Percentiles rank a stretch among this genome's conserved stretches.
Conservation (phyloP, 2,888 invertebrate species). For the Drosophila robusta region DNA sequence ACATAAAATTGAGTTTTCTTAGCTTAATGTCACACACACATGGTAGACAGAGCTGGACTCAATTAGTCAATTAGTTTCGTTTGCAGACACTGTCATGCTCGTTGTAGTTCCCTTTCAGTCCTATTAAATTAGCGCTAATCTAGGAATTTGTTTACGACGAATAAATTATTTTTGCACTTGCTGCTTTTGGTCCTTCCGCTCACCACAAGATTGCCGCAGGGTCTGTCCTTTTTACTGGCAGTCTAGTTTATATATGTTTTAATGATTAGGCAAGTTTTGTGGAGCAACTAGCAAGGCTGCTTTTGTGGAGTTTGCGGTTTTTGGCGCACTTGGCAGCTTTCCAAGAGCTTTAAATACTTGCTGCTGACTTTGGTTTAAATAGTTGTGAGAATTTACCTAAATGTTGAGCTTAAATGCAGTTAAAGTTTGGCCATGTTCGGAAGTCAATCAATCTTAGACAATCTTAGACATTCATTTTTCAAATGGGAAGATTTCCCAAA, state of each 20-base stretch:
- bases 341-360: constrained; percentile 31
- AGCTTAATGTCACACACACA: neutral
- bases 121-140: constrained; percentile 60
- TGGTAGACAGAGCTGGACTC: neutral
- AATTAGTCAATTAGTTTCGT: constrained; percentile 29
- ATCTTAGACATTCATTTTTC: too few species aligned
- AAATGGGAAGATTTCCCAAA: too few species aligned
- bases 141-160: constrained; percentile 61
- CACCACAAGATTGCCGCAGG: constrained; percentile 6
- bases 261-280: constrained; percentile 4
- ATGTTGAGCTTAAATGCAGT: too few species aligned
- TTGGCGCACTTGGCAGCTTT: constrained; percentile 26
- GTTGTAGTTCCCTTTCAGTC: constrained; percentile 9
- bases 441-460: too few species aligned
- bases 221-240: constrained; percentile 8
- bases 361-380: constrained; percentile 12
- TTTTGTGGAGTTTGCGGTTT: constrained; percentile 16
- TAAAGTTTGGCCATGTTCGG: too few species aligned
- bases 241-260: constrained; percentile 6
- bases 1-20: neutral
- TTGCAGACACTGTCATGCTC: neutral
- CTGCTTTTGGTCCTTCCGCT: neutral
- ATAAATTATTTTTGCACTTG: constrained; percentile 72
- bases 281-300: neutral
- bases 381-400: neutral